These are phyloP conservation scores for Daktulosphaira vitifoliae DNA, from an alignment of 1,140 invertebrate species.

Conservation along the genomic window DNA sequence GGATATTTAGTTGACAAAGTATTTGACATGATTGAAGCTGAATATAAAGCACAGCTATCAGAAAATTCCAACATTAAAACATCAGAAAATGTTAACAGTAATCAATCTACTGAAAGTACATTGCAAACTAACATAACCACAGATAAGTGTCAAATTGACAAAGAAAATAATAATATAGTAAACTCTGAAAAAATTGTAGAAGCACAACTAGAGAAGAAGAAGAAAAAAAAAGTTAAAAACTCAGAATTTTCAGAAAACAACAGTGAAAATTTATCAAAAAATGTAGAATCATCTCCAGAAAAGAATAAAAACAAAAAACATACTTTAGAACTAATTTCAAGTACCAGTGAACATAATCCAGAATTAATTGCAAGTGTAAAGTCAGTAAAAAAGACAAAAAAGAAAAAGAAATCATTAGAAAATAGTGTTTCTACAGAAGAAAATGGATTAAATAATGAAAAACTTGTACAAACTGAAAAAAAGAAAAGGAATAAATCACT, in stretches of 20 bases:
- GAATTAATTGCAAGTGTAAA: not conserved
- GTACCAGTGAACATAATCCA: too few relatives aligned
- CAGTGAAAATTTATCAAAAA: too few relatives aligned
- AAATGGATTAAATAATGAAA: not conserved
- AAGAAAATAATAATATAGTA: not conserved
- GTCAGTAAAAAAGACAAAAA: not conserved
- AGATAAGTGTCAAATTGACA: not conserved
- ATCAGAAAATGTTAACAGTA: constrained; percentile 36
- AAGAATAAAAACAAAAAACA: too few relatives aligned
- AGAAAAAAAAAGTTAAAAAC: too few relatives aligned
- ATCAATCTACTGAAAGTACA: not conserved
- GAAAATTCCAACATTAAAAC: constrained; percentile 39
- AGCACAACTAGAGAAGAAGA: not conserved
- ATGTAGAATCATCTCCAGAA: too few relatives aligned
- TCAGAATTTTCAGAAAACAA: too few relatives aligned
- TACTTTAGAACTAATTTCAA: too few relatives aligned
- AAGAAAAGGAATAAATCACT: not conserved
- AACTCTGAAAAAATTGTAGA: too few relatives aligned
- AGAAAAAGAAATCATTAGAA: not conserved
- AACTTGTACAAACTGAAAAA: not conserved
- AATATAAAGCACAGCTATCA: constrained; percentile 50
- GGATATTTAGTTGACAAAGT: constrained; percentile 52
- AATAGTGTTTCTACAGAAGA: not conserved
- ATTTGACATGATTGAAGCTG: constrained; percentile 60
- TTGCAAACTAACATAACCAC: not conserved